Evolutionary conservation across 1,140 invertebrate genomes (phyloP).

Genomic region (Tetramorium simillimum): DNA sequence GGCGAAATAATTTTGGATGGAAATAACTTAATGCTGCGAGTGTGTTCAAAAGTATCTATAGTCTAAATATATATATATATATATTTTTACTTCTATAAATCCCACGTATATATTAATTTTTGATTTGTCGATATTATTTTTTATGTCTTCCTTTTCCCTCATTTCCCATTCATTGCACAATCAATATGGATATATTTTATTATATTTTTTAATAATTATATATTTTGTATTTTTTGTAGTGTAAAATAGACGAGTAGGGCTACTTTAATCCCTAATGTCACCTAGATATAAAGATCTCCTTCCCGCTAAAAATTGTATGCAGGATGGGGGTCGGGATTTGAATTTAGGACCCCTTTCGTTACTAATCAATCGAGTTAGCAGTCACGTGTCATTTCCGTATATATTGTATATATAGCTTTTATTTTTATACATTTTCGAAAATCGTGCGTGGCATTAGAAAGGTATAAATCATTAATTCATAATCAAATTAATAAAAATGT

Average conservation of each 20-base stretch:
- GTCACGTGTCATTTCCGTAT: too few species aligned
- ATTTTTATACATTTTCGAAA: constrained; percentile 4
- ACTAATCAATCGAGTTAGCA: too few species aligned
- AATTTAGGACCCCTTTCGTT: too few species aligned
- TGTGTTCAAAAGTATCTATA: constrained; percentile 49
- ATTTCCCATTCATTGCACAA: background rate
- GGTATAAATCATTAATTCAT: background rate
- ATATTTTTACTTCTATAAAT: constrained; percentile 53
- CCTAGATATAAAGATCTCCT: too few species aligned
- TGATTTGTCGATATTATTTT: constrained; percentile 7
- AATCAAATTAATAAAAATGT: constrained; percentile 4
- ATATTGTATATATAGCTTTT: background rate
- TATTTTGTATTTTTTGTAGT: background rate
- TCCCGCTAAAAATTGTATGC: too few species aligned
- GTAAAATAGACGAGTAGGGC: too few species aligned
- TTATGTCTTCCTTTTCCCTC: background rate
- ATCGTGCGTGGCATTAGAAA: background rate
- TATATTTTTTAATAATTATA: constrained; percentile 25
- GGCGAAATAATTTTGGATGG: constrained; percentile 6
- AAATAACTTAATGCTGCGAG: constrained; percentile 21
- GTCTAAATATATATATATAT: constrained; percentile 54
- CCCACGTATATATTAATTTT: constrained; percentile 22
- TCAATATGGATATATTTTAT: background rate
- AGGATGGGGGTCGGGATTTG: too few species aligned
- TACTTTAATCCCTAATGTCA: too few species aligned